Base-by-base conservation (phyloP, 2,797 vertebrate species). In the Champsocephalus gunnari region DNA sequence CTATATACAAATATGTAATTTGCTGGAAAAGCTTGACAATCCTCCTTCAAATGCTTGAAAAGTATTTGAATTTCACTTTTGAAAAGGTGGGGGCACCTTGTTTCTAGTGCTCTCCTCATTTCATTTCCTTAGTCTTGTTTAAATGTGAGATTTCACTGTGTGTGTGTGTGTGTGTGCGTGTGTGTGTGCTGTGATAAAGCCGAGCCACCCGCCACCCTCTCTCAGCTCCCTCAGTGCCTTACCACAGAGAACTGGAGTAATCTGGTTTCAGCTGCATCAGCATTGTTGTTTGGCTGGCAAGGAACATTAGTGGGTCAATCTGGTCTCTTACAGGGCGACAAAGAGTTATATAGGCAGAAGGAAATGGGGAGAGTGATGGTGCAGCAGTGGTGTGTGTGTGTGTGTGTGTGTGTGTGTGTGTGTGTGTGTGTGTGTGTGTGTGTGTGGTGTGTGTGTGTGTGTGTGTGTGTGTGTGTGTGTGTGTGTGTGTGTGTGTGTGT, bases 181-280 rank as follows among this genome's bases (percentile, higher is more conserved):
- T 74, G 70, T 38, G 34, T 38, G 34, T 9, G 34, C 8, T 38
- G 34, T 38, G 51, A 87, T 90, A 66, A 87, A 77, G 77, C 79
- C 7, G 24, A 82, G 79, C 81, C 76, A 77, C 67, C 64, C 56
- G 16, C 71, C 61, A 74, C 82, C 59, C 73, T 82, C 65, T 83
- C 53, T 86, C 47, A 80, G 68, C 76, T 86, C 70, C 68, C 80
- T 83, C 66, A 50, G 71, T 61, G 81, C 74, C 77, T 69, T 59
- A 73, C 85, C 84, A 85, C 86, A 85, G 76, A 80, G 77, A 92
- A 92, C 92, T 85, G 86, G 92, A 93, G 91, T 85, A 82, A 89
- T 92, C 92, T 90, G 90, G 91, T 91, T 92, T 89, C 79, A 90
- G 81, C 91, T 88, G 88, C 82, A 88, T 82, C 70, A 54, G 70